A percentile compares a stretch with the other conserved stretches of the same genome.
Evolutionary conservation across 2,797 vertebrate species (phyloP).

Genomic region (Loriculus beryllinus): DNA sequence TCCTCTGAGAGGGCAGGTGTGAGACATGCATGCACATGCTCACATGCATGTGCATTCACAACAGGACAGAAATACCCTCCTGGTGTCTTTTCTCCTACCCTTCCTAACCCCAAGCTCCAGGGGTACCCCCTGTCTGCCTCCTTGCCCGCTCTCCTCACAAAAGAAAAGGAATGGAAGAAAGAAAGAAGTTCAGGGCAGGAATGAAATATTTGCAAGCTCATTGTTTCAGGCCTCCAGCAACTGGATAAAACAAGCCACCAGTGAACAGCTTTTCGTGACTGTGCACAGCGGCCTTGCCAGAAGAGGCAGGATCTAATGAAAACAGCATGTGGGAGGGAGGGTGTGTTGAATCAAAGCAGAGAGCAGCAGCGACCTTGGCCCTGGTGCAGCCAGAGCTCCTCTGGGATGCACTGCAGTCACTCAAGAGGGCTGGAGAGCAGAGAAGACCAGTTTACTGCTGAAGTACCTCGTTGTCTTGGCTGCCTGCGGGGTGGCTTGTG

Average conservation of each 20-base stretch:
- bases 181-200: not conserved
- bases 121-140: not conserved
- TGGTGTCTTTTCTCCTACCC: not conserved
- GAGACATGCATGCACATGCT: not conserved
- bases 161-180: not conserved
- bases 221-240: slow-evolving; percentile 32
- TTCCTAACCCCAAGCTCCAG: not conserved
- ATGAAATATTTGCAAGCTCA: slow-evolving; percentile 53
- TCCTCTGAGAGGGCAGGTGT: not conserved
- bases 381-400: fast-evolving
- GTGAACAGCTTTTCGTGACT: slow-evolving; percentile 45
- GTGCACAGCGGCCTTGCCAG: slow-evolving; percentile 35
- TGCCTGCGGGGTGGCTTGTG: not conserved
- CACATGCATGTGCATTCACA: not conserved
- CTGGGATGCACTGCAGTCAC: not conserved
- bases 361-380: not conserved
- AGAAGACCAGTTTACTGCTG: not conserved
- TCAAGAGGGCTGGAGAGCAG: not conserved
- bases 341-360: not conserved
- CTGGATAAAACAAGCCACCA: slow-evolving; percentile 42
- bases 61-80: not conserved
- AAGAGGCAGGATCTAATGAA: slow-evolving; percentile 24
- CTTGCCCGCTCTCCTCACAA: fast-evolving
- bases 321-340: slow-evolving; percentile 31
- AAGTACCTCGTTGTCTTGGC: not conserved